Evolutionary conservation across 2,113 vertebrate genomes (phyloP).

Genomic region (Stictonetta naevosa): DNA sequence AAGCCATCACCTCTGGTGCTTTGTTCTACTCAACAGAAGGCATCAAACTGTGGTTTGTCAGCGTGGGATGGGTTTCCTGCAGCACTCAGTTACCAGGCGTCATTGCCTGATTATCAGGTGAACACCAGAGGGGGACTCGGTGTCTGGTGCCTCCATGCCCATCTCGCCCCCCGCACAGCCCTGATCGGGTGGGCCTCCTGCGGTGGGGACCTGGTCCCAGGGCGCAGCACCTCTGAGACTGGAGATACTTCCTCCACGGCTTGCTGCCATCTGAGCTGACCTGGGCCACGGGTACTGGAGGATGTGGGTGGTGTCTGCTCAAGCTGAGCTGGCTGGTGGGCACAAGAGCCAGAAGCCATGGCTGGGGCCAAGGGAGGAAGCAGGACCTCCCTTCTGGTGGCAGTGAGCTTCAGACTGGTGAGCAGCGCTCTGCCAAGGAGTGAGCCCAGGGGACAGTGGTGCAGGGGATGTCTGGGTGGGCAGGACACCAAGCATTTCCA

Average conservation of each 20-base stretch:
- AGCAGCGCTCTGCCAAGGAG: not conserved
- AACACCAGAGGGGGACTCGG: no score
- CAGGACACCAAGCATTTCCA: not conserved
- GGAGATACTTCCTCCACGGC: not conserved
- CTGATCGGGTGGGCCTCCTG: accelerated
- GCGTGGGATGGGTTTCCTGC: accelerated
- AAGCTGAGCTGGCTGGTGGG: not conserved
- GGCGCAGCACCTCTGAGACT: accelerated
- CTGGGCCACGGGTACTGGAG: not conserved
- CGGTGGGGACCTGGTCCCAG: not conserved
- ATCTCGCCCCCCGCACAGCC: not conserved
- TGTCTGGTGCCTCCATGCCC: not conserved
- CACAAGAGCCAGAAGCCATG: not conserved
- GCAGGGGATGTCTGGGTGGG: accelerated
- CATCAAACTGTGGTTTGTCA: not conserved
- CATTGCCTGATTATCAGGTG: not conserved
- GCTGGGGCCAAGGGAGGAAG: not conserved
- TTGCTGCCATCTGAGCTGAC: accelerated
- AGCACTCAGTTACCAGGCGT: accelerated
- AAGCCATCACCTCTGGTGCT: not conserved
- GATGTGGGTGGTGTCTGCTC: not conserved
- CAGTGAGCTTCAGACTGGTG: accelerated
- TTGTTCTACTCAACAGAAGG: not conserved
- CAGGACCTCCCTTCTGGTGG: not conserved
- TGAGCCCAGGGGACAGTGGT: not conserved